These are phyloP conservation scores for Erynnis tages DNA, from an alignment of 2,888 invertebrate genomes.

Conservation along the genomic window DNA sequence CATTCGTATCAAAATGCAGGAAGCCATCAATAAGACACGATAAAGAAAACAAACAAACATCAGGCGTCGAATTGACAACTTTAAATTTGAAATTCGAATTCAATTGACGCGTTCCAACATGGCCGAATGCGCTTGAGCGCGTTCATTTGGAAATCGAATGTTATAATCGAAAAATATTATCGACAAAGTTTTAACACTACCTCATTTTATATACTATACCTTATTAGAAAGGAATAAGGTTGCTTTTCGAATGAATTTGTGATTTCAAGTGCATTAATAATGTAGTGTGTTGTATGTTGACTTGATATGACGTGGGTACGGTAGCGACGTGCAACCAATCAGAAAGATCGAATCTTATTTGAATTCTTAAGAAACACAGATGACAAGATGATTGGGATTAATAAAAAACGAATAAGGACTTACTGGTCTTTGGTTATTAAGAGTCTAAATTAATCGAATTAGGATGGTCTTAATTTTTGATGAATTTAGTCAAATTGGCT, in stretches of 20 bases:
- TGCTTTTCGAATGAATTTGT: constrained; percentile 26
- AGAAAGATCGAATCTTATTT: constrained; percentile 66
- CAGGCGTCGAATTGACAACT: constrained; percentile 60
- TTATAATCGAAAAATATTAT: constrained; percentile 49
- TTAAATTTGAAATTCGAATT: constrained; percentile 52
- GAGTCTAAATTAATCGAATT: constrained; percentile 12
- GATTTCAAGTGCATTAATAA: constrained; percentile 6
- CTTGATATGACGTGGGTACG: constrained; percentile 46
- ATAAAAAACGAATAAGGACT: constrained; percentile 9
- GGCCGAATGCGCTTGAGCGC: constrained; percentile 49
- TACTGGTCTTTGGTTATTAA: neutral
- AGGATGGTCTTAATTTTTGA: neutral
- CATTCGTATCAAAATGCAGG: neutral
- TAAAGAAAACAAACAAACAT: constrained; percentile 35
- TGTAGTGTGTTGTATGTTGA: constrained; percentile 37
- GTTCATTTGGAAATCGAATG: constrained; percentile 59
- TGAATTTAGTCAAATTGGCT: too few species aligned
- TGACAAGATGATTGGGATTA: constrained; percentile 24
- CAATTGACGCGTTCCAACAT: constrained; percentile 59
- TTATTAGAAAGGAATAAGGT: constrained; percentile 13
- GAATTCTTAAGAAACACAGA: constrained; percentile 60
- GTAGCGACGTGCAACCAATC: constrained; percentile 65
- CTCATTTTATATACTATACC: neutral
- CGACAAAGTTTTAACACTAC: constrained; percentile 33
- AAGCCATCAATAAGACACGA: constrained; percentile 8